phyloP scores from a whole-genome alignment of 1,140 invertebrate genomes.

The Drosophila ercepeae region DNA sequence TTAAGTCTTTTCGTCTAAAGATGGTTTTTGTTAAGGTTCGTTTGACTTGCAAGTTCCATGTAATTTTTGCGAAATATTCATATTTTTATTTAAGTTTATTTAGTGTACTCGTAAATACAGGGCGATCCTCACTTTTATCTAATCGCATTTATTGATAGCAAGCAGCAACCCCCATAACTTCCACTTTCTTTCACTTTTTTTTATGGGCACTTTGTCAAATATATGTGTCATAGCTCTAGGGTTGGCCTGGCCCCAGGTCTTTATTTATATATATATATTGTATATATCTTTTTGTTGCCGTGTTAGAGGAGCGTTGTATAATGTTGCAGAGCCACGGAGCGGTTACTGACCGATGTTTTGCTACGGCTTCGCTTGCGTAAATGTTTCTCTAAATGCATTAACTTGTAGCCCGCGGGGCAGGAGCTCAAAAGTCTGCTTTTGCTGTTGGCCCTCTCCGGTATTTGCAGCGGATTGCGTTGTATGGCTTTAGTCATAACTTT shows the following conservation, averaged over 20 bases:
- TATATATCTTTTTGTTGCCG: not conserved
- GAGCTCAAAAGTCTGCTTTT: conserved; percentile 12
- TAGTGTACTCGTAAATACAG: not conserved
- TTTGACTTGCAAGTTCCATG: not conserved
- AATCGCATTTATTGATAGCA: conserved; percentile 70
- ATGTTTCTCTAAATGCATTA: conserved; percentile 56
- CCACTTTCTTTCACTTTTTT: conserved; percentile 41
- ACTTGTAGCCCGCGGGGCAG: conserved; percentile 39
- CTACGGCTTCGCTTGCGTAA: conserved; percentile 67
- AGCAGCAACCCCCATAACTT: not conserved
- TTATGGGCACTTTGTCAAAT: conserved; percentile 46
- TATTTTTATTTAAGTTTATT: too few relatives aligned
- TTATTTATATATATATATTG: not conserved
- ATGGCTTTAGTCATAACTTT: conserved; percentile 38
- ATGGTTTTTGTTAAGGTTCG: conserved; percentile 11
- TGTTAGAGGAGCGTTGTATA: conserved; percentile 54
- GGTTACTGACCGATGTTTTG: conserved; percentile 66
- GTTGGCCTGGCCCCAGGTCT: conserved; percentile 34
- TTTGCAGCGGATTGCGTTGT: conserved; percentile 18
- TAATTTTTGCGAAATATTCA: conserved; percentile 2
- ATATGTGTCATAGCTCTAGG: conserved; percentile 58
- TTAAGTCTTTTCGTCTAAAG: conserved; percentile 12
- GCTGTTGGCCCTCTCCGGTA: conserved; percentile 26
- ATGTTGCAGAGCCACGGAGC: conserved; percentile 56
- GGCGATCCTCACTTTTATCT: conserved; percentile 50